Conservation (phyloP, 2,113 vertebrate species). For the Tetrao urogallus region DNA sequence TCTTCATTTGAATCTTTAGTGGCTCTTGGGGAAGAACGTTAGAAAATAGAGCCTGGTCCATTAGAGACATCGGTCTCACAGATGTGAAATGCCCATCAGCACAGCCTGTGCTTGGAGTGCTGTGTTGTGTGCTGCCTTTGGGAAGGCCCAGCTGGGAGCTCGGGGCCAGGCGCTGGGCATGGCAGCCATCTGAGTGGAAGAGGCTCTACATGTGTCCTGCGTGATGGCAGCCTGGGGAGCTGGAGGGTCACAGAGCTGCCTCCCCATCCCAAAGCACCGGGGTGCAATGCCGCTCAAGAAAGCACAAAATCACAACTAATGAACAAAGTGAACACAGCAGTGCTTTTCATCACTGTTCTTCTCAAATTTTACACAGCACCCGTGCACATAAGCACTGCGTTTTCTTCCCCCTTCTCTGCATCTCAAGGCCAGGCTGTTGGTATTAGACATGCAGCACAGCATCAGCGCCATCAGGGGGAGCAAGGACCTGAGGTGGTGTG, state of each 20-base stretch:
- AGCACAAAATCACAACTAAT: fast-evolving
- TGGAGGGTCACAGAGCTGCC: neutral
- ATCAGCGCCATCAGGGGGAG: neutral
- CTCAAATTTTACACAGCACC: neutral
- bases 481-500: fast-evolving
- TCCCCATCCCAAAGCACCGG: neutral
- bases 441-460: fast-evolving
- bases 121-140: too few relatives aligned
- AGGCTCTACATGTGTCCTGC: fast-evolving
- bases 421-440: neutral
- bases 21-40: neutral
- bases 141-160: neutral
- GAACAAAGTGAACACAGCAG: neutral
- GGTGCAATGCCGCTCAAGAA: neutral
- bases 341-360: neutral
- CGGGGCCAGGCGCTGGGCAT: neutral
- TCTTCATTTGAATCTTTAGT: neutral
- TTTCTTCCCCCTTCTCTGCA: neutral
- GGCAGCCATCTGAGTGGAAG: neutral
- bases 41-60: neutral
- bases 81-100: neutral
- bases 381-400: fast-evolving
- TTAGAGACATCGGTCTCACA: neutral
- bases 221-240: too few relatives aligned
- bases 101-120: neutral